Evolutionary conservation across 2,797 vertebrate species (phyloP), one percentile per base, ranked within the genome.

Genomic region (Pipistrellus nathusii): DNA sequence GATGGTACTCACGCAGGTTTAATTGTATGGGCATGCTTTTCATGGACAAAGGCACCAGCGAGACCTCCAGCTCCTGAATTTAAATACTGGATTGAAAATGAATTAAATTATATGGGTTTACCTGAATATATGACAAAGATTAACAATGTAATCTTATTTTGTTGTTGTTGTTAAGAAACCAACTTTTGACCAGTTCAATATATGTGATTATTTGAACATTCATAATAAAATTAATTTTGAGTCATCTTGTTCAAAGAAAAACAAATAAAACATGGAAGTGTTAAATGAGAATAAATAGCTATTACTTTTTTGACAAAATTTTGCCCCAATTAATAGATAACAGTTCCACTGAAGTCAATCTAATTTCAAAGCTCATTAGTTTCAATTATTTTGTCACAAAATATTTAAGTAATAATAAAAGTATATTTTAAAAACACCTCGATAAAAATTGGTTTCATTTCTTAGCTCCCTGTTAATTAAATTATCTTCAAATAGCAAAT

Each of bases 51-150:
- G 0, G 99, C 99, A 69, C 97, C 99, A 4, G 98, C 99, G 0
- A 99, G 88, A 32, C 99, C 99, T 41, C 99, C 99, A 25, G 99
- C 99, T 72, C 99, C 99, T 30, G 99, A 98, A 95, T 99, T 99
- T 85, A 99, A 90, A 97, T 99, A 99, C 99, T 99, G 95, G 35
- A 81, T 73, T 97, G 66, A 97, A 87, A 93, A 97, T 11, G 93
- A 68, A 88, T 89, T 77, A 59, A 59, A 76, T 66, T 86, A 5
- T 48, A 53, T 73, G 25, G 0, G 8, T 68, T 87, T 82, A 73
- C 14, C 1, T 69, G 20, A 80, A 76, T 76, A 88, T 21, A 53
- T 66, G 2, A 91, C 23, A 77, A 81, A 93, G 35, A 41, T 44
- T 35, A 83, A 86, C 7, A 84, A 69, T 78, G 10, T 23, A 72